These are phyloP conservation scores for Syndactyla subalaris DNA, from an alignment of 2,797 vertebrate species.

Conservation along the genomic window DNA sequence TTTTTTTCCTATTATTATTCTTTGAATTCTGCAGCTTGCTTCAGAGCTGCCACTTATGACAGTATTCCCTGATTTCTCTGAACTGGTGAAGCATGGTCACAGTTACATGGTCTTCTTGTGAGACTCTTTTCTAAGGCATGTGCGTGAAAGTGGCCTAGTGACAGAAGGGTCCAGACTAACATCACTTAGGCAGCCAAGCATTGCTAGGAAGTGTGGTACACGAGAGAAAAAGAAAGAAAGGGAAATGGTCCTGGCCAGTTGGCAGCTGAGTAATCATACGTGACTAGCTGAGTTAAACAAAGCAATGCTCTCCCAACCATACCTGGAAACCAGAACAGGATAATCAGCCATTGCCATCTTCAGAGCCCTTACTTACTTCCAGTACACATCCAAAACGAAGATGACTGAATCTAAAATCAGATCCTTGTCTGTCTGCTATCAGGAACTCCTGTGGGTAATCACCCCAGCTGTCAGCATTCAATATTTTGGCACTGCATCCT, in stretches of 20 bases:
- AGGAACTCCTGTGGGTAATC: fast-evolving
- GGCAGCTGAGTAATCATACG: not conserved
- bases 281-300: not conserved
- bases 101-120: not conserved
- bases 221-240: not conserved
- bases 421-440: not conserved
- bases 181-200: not conserved
- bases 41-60: not conserved
- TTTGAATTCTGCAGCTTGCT: not conserved
- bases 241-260: not conserved
- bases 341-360: not conserved
- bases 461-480: not conserved
- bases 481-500: fast-evolving
- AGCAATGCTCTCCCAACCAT: fast-evolving
- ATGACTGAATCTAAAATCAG: not conserved
- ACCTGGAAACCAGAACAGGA: not conserved
- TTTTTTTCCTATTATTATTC: not conserved
- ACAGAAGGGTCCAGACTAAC: not conserved
- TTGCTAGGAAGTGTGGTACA: not conserved
- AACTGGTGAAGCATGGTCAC: not conserved
- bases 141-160: not conserved
- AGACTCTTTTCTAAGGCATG: not conserved
- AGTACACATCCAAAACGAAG: not conserved
- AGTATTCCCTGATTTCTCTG: not conserved
- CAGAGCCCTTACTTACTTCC: not conserved